Percentiles rank a stretch among this genome's conserved stretches.
Conservation (phyloP, 2,797 vertebrate genomes). For the Anabas testudineus region DNA sequence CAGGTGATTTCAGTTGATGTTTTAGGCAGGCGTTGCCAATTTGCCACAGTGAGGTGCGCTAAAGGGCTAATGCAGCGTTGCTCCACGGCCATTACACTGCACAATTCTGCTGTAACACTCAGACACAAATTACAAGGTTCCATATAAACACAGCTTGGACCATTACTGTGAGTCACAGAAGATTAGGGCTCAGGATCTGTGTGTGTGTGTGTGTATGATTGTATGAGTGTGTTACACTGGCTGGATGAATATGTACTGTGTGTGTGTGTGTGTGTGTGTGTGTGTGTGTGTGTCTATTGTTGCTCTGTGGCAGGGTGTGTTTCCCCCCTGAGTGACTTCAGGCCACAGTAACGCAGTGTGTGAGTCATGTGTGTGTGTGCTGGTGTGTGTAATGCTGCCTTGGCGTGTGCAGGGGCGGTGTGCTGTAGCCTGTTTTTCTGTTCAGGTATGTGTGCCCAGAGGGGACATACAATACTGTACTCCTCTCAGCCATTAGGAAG, state of each 20-base stretch:
- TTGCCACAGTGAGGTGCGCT: not conserved
- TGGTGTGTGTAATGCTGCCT: constrained; percentile 72
- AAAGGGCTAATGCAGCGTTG: constrained; percentile 10
- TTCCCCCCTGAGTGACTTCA: constrained; percentile 77
- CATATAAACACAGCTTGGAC: constrained; percentile 58
- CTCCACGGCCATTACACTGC: constrained; percentile 36
- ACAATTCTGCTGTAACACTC: constrained; percentile 37
- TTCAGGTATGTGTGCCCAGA: constrained; percentile 85
- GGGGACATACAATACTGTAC: constrained; percentile 80
- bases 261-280: not conserved
- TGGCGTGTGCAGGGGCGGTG: constrained; percentile 79
- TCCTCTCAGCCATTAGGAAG: constrained; percentile 63
- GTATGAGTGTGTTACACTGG: constrained; percentile 15
- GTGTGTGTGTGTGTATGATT: constrained; percentile 30
- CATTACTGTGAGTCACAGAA: constrained; percentile 70
- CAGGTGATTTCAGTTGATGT: constrained; percentile 28
- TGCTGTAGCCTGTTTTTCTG: constrained; percentile 81
- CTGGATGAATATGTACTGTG: not conserved
- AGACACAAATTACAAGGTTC: constrained; percentile 68
- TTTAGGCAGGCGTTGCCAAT: constrained; percentile 20
- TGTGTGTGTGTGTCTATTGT: constrained; percentile 72
- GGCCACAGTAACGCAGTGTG: constrained; percentile 73
- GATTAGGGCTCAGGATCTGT: constrained; percentile 55
- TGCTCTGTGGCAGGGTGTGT: constrained; percentile 75
- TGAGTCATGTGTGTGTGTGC: constrained; percentile 46